These are phyloP conservation scores for Physeter macrocephalus DNA, from an alignment of 2,113 vertebrate genomes.

Conservation along the genomic window DNA sequence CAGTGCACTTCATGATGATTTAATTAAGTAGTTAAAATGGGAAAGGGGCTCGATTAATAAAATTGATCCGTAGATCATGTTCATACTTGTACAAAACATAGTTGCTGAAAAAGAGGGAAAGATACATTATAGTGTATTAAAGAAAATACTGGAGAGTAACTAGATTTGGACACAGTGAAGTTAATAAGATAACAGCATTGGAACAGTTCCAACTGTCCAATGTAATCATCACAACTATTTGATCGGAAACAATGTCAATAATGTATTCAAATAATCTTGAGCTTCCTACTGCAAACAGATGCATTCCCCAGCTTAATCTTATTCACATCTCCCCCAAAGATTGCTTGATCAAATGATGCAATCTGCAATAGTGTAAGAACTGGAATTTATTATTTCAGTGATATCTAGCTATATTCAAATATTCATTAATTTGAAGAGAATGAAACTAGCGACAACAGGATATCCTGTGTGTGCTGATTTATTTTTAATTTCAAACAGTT, in stretches of 20 bases:
- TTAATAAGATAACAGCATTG: neutral
- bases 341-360: neutral
- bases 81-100: conserved; percentile 47
- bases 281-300: neutral
- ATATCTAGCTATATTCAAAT: neutral
- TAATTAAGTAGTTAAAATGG: conserved; percentile 68
- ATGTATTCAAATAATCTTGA: conserved; percentile 1
- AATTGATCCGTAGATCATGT: conserved; percentile 55
- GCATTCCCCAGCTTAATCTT: neutral
- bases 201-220: neutral
- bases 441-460: neutral
- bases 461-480: neutral
- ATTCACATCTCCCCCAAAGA: neutral
- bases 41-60: conserved; percentile 24
- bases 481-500: conserved; percentile 22
- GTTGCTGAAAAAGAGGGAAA: conserved; percentile 8
- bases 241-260: neutral
- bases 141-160: neutral
- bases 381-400: neutral
- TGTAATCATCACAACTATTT: neutral
- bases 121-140: neutral
- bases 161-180: neutral
- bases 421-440: conserved; percentile 2
- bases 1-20: conserved; percentile 51
- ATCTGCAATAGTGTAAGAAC: neutral